Evolutionary conservation across 2,888 invertebrate genomes (phyloP).

Genomic region (Macrosoma leucophasiata): DNA sequence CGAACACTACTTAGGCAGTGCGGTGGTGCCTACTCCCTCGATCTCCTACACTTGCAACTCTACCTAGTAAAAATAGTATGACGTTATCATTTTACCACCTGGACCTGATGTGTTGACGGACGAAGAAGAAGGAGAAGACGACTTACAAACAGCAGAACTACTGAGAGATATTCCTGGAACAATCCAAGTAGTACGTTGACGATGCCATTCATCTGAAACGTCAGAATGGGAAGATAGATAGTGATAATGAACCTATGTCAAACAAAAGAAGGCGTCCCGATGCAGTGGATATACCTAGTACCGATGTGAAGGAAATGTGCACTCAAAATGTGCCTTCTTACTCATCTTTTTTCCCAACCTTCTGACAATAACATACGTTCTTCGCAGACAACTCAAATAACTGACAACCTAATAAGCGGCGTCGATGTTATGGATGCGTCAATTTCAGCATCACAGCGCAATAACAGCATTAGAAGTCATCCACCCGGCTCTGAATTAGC

Average conservation of each 20-base stretch:
- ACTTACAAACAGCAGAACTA: slow-evolving; percentile 20
- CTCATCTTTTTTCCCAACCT: background rate
- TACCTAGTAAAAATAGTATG: too few relatives aligned
- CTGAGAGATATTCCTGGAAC: slow-evolving; percentile 25
- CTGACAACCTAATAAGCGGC: slow-evolving; percentile 15
- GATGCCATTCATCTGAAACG: background rate
- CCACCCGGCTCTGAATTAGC: slow-evolving; percentile 22
- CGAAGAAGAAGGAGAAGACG: slow-evolving; percentile 27
- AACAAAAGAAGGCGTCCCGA: too few relatives aligned
- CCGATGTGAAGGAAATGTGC: slow-evolving; percentile 3
- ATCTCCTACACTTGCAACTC: too few relatives aligned
- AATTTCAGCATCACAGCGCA: slow-evolving; percentile 20
- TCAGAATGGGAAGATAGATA: too few relatives aligned
- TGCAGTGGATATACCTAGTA: too few relatives aligned
- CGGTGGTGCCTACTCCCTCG: too few relatives aligned
- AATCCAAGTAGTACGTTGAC: background rate
- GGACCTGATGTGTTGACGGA: slow-evolving; percentile 23
- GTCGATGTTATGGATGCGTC: slow-evolving; percentile 29
- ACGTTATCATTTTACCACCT: slow-evolving; percentile 7
- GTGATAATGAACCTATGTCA: too few relatives aligned
- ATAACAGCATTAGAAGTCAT: slow-evolving; percentile 21
- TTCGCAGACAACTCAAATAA: background rate
- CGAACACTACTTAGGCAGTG: too few relatives aligned
- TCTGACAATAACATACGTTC: background rate
- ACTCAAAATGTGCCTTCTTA: too few relatives aligned